Evolutionary conservation across 2,888 invertebrate species (phyloP), one percentile per base, ranked within the genome.

Genomic region (Gerris lacustris): DNA sequence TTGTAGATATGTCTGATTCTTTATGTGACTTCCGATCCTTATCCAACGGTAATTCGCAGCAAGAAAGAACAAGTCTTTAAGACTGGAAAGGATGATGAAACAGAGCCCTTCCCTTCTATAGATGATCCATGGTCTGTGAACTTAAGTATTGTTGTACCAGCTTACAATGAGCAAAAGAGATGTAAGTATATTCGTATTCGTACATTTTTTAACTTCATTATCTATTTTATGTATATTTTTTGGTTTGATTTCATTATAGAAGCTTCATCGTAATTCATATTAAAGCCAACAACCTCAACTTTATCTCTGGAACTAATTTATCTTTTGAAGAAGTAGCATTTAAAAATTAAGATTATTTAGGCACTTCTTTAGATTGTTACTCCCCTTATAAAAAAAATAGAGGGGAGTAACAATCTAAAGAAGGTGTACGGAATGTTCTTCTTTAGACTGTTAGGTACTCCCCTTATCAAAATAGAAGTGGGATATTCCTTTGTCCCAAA

Each of bases 91-190:
- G 84, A 83, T 77, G 80, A 82, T 75, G 73, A 82, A 78, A 81
- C 81, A 76, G 76, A 82, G 69, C 80, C 81, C 75, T 95, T 96
- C 79, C 92, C 96, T 9, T 86, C 85, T 68, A 82, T 95, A 69
- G 81, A 85, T 71, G 92, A 94, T 73, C 79, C 83, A 44, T 85
- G 88, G 70, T 84, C 85, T 74, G 78, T 94, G 55, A 86, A 91
- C 79, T 83, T 99, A 70, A 94, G 94, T 81, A 91, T 99, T 6
- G 86, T 99, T 76, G 88, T 99, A 73, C 99, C 99, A 69, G 97
- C 99, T 6, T 99, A 94, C 80, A 94, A 98, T 85, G 99, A 99
- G 83, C 91, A 96, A 82, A 82, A 87, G 74, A 85, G 97, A 83
- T 84, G 96, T 96, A 85, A 86, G 87, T 79, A 18, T 44, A 18